Percentiles rank a stretch among this genome's conserved stretches.
These are phyloP conservation scores for Epinephelus malabaricus DNA, from an alignment of 2,797 vertebrate species.

Conservation along the genomic window DNA sequence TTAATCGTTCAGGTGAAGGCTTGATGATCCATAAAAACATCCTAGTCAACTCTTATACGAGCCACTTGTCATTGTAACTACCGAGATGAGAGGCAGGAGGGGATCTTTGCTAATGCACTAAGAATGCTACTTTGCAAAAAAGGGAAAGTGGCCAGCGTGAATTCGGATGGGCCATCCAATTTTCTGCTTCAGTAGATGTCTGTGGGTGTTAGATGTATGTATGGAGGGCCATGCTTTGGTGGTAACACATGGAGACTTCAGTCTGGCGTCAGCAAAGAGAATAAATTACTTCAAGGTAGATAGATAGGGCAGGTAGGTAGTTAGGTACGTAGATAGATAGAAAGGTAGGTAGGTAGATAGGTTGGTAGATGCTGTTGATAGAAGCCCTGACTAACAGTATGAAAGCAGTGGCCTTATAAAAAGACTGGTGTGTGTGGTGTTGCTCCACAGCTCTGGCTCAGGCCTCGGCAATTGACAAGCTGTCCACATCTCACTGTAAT, in stretches of 20 bases:
- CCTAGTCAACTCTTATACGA: conserved; percentile 46
- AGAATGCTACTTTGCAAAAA: conserved; percentile 32
- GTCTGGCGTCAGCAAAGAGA: conserved; percentile 28
- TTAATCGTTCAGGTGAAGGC: conserved; percentile 41
- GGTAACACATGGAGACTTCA: conserved; percentile 33
- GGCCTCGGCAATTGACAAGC: conserved; percentile 85
- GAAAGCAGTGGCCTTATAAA: conserved; percentile 54
- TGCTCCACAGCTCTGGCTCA: conserved; percentile 64
- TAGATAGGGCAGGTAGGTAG: conserved; percentile 1
- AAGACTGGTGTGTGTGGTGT: conserved; percentile 47
- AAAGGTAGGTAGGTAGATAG: conserved; percentile 6
- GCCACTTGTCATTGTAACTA: conserved; percentile 61
- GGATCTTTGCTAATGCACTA: conserved; percentile 40
- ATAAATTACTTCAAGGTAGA: not conserved
- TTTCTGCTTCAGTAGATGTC: conserved; percentile 66
- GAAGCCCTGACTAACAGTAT: conserved; percentile 11
- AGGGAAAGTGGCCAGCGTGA: conserved; percentile 47
- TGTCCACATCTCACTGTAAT: conserved; percentile 85
- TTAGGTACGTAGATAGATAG: conserved; percentile 27
- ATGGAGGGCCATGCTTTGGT: conserved; percentile 33
- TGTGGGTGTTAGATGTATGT: conserved; percentile 44
- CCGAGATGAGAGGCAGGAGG: conserved; percentile 13
- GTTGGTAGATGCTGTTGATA: conserved; percentile 44
- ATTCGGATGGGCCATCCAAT: conserved; percentile 67
- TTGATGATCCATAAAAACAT: conserved; percentile 57